Conservation (phyloP, 2,888 invertebrate genomes). For the Isoperla grammatica region DNA sequence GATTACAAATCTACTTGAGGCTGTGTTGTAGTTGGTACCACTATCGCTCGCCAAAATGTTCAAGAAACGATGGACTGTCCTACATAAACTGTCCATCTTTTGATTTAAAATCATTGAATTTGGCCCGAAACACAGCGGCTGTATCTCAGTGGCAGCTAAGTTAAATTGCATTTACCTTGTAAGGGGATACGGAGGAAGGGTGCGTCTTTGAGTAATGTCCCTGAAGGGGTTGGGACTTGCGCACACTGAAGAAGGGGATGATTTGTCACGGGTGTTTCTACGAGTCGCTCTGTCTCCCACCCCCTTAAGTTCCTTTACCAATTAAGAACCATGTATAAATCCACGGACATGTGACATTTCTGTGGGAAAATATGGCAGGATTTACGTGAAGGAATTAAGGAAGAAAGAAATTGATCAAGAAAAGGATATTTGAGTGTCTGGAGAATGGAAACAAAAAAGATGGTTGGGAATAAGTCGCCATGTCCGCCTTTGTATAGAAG, state of each 20-base stretch:
- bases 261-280: constrained; percentile 18
- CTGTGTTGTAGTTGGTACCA: too few relatives aligned
- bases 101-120: too few relatives aligned
- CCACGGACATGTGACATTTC: constrained; percentile 7
- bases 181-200: constrained; percentile 5
- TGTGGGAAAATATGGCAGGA: constrained; percentile 4
- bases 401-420: too few relatives aligned
- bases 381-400: background rate
- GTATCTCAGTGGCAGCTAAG: background rate
- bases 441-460: too few relatives aligned
- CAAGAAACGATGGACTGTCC: too few relatives aligned
- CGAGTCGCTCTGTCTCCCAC: background rate
- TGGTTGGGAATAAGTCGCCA: too few relatives aligned
- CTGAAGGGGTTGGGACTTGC: constrained; percentile 11
- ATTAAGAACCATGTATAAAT: constrained; percentile 14
- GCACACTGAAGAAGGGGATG: constrained; percentile 10
- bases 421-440: too few relatives aligned
- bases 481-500: too few relatives aligned
- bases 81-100: too few relatives aligned
- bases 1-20: too few relatives aligned
- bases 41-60: too few relatives aligned
- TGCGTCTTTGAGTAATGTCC: constrained; percentile 13
- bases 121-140: too few relatives aligned
- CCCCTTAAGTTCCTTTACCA: constrained; percentile 15
- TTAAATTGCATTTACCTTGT: constrained; percentile 17